Evolutionary conservation across 2,888 invertebrate genomes (phyloP).

Genomic region (Abscondita cerata): DNA sequence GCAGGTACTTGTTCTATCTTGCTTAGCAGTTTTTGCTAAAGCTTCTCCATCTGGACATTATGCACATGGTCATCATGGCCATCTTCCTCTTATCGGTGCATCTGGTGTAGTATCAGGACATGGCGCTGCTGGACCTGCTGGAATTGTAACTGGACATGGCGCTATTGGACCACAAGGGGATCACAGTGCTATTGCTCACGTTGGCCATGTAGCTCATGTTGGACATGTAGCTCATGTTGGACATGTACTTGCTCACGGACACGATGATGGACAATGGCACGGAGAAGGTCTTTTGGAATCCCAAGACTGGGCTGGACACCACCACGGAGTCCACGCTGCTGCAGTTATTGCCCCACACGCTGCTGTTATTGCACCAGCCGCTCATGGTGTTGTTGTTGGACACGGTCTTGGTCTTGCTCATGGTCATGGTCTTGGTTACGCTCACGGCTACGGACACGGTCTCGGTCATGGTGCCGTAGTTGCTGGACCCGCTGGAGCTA

Average conservation of each 20-base stretch:
- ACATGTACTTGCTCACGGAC: conserved; percentile 22
- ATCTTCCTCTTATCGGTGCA: conserved; percentile 31
- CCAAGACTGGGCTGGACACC: conserved; percentile 30
- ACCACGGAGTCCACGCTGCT: conserved; percentile 23
- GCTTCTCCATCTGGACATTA: conserved; percentile 41
- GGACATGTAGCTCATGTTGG: conserved; percentile 16
- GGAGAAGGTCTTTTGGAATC: conserved; percentile 35
- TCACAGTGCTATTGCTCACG: conserved; percentile 17
- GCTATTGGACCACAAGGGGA: conserved; percentile 27
- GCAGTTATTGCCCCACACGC: conserved; percentile 29
- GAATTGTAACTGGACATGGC: conserved; percentile 38
- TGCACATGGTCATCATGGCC: conserved; percentile 27
- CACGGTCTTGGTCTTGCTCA: conserved; percentile 34
- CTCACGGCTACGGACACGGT: conserved; percentile 36
- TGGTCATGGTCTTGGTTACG: conserved; percentile 32
- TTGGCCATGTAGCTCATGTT: conserved; percentile 16
- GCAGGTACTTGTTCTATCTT: conserved; percentile 41
- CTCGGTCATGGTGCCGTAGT: conserved; percentile 48
- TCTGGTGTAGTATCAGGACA: conserved; percentile 38
- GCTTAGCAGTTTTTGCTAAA: conserved; percentile 40
- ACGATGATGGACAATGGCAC: conserved; percentile 35
- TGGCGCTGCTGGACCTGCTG: conserved; percentile 36
- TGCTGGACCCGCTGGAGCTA: conserved; percentile 49
- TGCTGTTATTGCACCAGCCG: conserved; percentile 16
- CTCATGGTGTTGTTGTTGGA: conserved; percentile 27